Evolutionary conservation across 2,888 invertebrate species (phyloP), one percentile per base, ranked within the genome.

Genomic region (Miltochrista miniata): DNA sequence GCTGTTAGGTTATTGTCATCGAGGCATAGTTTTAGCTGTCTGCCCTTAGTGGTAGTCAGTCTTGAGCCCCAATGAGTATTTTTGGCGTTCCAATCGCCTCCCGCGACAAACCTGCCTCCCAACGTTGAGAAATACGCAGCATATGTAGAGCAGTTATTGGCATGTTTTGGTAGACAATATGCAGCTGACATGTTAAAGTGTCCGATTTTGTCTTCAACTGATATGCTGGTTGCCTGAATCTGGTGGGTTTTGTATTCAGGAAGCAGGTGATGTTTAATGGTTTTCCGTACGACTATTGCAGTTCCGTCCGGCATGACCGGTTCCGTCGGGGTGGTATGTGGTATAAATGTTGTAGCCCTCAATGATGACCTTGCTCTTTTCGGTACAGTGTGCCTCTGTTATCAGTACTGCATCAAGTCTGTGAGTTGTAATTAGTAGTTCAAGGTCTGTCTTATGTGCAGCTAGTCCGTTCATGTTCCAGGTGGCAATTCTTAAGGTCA

Each of bases 151-250:
- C 48, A 48, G 0, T 11, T 43, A 9, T 62, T 57, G 34, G 39
- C 54, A 18, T 62, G 59, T 35, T 50, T 64, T 0, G 61, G 67
- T 3, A 61, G 64, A 11, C 64, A 64, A 15, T 64, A 67, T 0
- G 61, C 45, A 1, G 61, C 18, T 0, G 57, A 51, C 0, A 64
- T 14, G 1, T 46, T 55, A 7, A 57, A 15, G 13, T 18, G 3
- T 0, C 61, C 63, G 0, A 3, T 11, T 11, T 9, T 36, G 34
- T 54, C 56, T 24, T 55, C 15, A 0, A 34, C 36, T 14, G 14
- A 13, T 7, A 14, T 14, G 7, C 1, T 14, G 0, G 59, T 60
- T 1, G 57, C 64, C 34, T 68, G 65, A 0, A 64, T 48, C 4
- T 55, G 41, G 0, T 45, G 30, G 1, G 54, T 52, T 36, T 14